Conservation (phyloP, 2,888 invertebrate genomes). For the Cancer borealis region DNA sequence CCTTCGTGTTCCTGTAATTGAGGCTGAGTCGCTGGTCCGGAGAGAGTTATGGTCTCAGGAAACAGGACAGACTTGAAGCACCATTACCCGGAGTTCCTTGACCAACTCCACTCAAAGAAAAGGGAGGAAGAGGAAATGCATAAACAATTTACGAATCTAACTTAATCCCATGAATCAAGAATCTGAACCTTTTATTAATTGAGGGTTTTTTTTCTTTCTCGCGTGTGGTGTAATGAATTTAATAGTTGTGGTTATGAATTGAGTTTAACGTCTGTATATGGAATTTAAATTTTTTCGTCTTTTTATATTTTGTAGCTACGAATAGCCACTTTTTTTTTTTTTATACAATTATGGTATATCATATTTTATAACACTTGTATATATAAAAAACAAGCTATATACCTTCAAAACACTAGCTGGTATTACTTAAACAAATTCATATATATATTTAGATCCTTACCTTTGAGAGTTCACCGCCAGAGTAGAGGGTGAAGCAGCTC, state of each 20-base stretch:
- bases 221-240: too few relatives aligned
- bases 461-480: neutral
- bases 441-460: neutral
- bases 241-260: too few relatives aligned
- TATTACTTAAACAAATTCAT: neutral
- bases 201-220: too few relatives aligned
- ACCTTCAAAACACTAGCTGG: neutral
- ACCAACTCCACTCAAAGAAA: neutral
- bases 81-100: neutral
- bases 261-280: neutral
- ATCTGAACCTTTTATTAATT: too few relatives aligned
- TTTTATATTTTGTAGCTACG: neutral
- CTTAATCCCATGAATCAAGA: neutral
- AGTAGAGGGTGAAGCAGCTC: neutral
- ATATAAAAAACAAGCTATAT: neutral
- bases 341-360: neutral
- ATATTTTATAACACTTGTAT: neutral
- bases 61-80: neutral
- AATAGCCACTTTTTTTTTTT: neutral
- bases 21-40: neutral
- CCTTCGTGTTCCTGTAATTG: neutral
- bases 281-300: neutral
- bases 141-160: neutral
- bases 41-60: constrained; percentile 16
- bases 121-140: neutral